Base-by-base conservation (phyloP, 2,797 vertebrate species). In the Gallinago nigripennis region DNA sequence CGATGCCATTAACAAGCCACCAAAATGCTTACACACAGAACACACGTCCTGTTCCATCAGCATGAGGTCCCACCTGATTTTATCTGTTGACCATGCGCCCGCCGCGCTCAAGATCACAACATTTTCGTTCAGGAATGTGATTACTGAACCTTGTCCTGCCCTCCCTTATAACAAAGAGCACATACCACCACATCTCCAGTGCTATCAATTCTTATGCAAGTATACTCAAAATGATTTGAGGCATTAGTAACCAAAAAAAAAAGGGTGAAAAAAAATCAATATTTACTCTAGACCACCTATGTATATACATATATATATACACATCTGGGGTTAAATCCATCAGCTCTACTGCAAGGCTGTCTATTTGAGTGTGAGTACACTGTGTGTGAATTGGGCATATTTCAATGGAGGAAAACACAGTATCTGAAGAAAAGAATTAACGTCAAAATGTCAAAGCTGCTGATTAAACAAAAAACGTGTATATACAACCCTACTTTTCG, bases 391-490 rank as follows among this genome's bases (percentile, higher is more conserved):
- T 13, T 58, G 16, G 61, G n/a, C 17, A 8, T 60, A 60, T 54
- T 76, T 86, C 58, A 69, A 0, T 23, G 16, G 43, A 39, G 17
- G 21, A 15, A 90, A 84, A 82, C 6, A 31, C 4, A 85, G 1
- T 50, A 54, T 21, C 31, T 56, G 48, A 28, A 90, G 77, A 84
- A 69, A 66, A 54, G 14, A 63, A 75, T 81, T 90, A 86, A 82
- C 1, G 11, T 17, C 35, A 70, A 88, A 91, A 77, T 31, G 63
- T 64, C 78, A 86, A 83, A 93, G 64, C 27, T 76, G 16, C 18
- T 77, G 88, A 77, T 88, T 82, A 85, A 92, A 86, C 68, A 56
- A 82, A 86, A 25, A 37, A 50, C 70, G 23, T 45, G 64, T 46
- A 45, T 79, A 66, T 21, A 63, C 1, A 30, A 84, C 24, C 23